A percentile compares a stretch with the other conserved stretches of the same genome.
phyloP scores from a whole-genome alignment of 2,888 invertebrate species.

The Volucella bombylans region DNA sequence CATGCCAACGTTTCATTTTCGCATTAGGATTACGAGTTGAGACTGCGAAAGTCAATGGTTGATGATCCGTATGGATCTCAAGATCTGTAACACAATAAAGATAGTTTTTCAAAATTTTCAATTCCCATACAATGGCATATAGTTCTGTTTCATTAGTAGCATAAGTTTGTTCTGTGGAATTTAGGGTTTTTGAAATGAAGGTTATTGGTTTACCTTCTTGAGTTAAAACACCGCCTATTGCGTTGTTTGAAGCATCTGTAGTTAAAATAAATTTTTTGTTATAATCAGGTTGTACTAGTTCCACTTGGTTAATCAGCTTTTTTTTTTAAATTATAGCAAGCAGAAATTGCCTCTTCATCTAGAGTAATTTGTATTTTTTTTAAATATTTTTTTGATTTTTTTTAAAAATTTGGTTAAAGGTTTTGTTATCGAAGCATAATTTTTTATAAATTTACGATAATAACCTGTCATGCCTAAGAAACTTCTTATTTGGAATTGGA shows the following conservation, averaged over 20 bases:
- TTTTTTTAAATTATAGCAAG: conserved; percentile 48
- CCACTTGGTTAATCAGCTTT: conserved; percentile 21
- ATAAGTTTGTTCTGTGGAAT: conserved; percentile 75
- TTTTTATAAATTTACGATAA: conserved; percentile 20
- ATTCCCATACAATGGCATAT: conserved; percentile 78
- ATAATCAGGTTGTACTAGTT: conserved; percentile 15
- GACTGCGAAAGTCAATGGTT: conserved; percentile 52
- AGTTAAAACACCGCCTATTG: conserved; percentile 76
- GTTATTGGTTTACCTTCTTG: conserved; percentile 77
- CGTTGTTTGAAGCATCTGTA: conserved; percentile 77
- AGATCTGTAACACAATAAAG: conserved; percentile 77
- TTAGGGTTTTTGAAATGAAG: conserved; percentile 77
- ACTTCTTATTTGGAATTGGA: conserved; percentile 65
- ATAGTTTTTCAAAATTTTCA: conserved; percentile 79
- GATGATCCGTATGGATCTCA: conserved; percentile 34
- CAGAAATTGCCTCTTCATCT: conserved; percentile 50
- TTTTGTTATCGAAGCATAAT: too few relatives aligned
- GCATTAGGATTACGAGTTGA: conserved; percentile 76
- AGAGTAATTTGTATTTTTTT: conserved; percentile 62
- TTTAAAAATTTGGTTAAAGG: conserved; percentile 67
- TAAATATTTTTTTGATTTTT: conserved; percentile 65
- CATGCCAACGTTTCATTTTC: conserved; percentile 79
- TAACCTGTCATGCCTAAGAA: conserved; percentile 65
- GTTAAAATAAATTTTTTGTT: conserved; percentile 39
- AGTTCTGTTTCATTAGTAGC: conserved; percentile 79